Evolutionary conservation across 2,113 vertebrate species (phyloP).

Genomic region (Daboia siamensis): DNA sequence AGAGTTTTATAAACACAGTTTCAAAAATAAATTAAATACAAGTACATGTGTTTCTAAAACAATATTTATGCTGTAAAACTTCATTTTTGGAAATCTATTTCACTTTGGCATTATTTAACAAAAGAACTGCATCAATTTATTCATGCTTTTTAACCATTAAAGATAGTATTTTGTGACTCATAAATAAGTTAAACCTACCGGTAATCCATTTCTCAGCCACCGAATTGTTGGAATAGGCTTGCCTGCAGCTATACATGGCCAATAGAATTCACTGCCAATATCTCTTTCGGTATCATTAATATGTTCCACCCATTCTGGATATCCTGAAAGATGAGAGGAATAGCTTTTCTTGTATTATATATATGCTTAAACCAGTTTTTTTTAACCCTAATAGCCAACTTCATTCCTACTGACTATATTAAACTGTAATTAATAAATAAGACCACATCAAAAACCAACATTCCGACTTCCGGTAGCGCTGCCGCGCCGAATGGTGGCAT

Average conservation of each 20-base stretch:
- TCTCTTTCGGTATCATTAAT: conserved; percentile 88
- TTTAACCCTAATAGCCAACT: too few relatives aligned
- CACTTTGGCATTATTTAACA: background rate
- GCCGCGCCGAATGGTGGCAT: too few relatives aligned
- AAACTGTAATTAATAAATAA: background rate
- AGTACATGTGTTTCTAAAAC: conserved; percentile 4
- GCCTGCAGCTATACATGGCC: conserved; percentile 86
- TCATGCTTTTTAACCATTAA: conserved; percentile 5
- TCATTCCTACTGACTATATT: background rate
- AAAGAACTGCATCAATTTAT: conserved; percentile 16
- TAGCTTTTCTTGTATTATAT: conserved; percentile 5
- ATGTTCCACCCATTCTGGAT: conserved; percentile 89
- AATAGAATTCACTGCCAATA: conserved; percentile 83
- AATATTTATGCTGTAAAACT: background rate
- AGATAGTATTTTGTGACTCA: background rate
- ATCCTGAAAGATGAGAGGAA: conserved; percentile 71
- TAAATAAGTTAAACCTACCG: conserved; percentile 69
- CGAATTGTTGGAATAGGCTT: conserved; percentile 85
- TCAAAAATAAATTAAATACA: background rate
- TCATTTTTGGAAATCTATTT: conserved; percentile 6
- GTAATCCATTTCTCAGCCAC: conserved; percentile 87
- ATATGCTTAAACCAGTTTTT: background rate
- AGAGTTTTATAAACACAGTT: background rate
- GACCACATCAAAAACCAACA: background rate
- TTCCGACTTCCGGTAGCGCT: too few relatives aligned